Evolutionary conservation across 2,888 invertebrate species (phyloP).

Genomic region (Apamea anceps): DNA sequence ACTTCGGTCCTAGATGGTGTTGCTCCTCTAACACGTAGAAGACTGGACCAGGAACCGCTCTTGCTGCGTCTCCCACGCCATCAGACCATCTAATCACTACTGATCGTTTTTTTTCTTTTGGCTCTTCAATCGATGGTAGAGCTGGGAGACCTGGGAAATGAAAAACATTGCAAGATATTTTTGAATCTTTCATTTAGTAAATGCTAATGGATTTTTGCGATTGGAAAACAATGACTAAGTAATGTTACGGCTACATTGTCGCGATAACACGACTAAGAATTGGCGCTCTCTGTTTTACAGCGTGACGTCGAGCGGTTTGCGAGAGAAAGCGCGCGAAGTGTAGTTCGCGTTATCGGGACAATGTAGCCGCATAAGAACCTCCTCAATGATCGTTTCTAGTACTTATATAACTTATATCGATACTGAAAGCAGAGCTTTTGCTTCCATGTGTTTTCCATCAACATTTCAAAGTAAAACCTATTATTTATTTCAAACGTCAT

Average conservation of each 20-base stretch:
- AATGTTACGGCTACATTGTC: too few species aligned
- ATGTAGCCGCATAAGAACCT: neutral
- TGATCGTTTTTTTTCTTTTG: conserved; percentile 89
- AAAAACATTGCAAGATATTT: neutral
- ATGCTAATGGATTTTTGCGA: neutral
- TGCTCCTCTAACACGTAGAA: conserved; percentile 93
- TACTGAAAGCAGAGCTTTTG: neutral
- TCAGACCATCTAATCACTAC: conserved; percentile 86
- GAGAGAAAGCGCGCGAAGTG: too few species aligned
- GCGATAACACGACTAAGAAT: too few species aligned
- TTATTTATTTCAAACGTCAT: too few species aligned
- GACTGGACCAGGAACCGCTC: conserved; percentile 84
- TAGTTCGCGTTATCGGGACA: too few species aligned
- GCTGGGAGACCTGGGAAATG: conserved; percentile 89
- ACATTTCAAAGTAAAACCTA: neutral
- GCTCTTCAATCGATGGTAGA: conserved; percentile 91
- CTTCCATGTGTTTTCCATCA: neutral
- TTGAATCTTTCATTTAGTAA: neutral
- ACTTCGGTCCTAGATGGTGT: conserved; percentile 92
- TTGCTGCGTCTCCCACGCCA: conserved; percentile 84
- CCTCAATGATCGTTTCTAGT: neutral
- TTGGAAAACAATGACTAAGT: neutral
- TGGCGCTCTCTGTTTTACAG: too few species aligned
- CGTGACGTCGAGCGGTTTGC: too few species aligned
- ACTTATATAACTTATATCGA: neutral